Evolutionary conservation across 92 coral and sea anemone species (phyloP), one percentile per base, ranked within the genome.

Genomic region (Palythoa grandiflora): DNA sequence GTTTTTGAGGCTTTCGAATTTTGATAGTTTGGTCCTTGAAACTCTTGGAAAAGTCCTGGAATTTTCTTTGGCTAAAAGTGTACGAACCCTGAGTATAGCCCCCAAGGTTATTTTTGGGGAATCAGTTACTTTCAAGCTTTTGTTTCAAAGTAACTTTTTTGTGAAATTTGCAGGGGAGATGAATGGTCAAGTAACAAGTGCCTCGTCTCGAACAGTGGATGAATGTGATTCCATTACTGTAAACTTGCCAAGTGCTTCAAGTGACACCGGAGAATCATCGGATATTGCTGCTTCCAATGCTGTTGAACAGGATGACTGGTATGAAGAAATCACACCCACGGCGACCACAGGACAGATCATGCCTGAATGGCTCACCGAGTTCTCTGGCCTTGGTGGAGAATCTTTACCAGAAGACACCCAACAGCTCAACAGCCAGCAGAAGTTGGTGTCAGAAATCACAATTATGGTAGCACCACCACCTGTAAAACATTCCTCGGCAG

Each of bases 401-500:
- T n/a, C 86, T 47, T 47, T 81, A 19, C 59, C 86, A 66, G 63
- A 65, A 35, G 86, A 81, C 39, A 12, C 76, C 38, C 86, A 81
- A 10, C 60, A 20, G 38, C 75, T 81, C 11, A 60, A 44, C 39
- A 40, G 60, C 10, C 86, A 63, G n/a, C 86, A 65, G 60, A 81
- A 81, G 40, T 44, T 35, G 0, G 61, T 66, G 6, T 68, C 86
- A 20, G 63, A 88, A 15, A 17, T 80, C 44, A 79, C 60, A 9
- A 78, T 66, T 8, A 72, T 80, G 50, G 84, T 83, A 40, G 55
- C 78, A 13, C 94, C 91, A 38, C 91, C 93, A 12, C 84, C 94
- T 10, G 81, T 92, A 3, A 96, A 97, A 77, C 88, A 90, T 44
- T 97, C 99, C 4, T 89, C 96, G 66, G 98, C 98, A 20, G 89